Base-by-base conservation (phyloP, 1,140 invertebrate species). In the Polypedilum pembai region DNA sequence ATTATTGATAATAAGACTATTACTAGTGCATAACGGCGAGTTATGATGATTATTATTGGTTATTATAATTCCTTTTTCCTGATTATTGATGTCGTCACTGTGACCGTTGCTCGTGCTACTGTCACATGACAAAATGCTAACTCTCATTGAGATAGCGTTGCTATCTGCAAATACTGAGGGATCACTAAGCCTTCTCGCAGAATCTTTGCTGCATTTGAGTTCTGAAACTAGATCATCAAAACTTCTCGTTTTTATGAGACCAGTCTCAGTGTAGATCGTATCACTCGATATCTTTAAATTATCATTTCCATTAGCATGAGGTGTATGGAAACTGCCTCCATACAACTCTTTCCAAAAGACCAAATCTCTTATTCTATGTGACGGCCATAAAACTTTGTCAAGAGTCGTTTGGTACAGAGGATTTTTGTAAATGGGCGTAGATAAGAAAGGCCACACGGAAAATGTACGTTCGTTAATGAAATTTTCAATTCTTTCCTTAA, bases 361-460 rank as follows among this genome's bases (percentile, higher is more conserved):
- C 79, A 97, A 85, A 79, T 92, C 89, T 75, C 93, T 87, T 66
- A 95, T 89, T 82, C 92, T 91, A 81, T 88, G 93, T 78, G 90
- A 90, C 69, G 94, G 93, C 88, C 91, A 93, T 78, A 96, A 85
- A 77, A 95, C 92, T 82, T 85, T 84, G 75, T 85, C 84, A 75
- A 79, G 80, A 75, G 81, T 82, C 75, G 85, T 84, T 65, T 88
- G 85, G 83, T 95, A 97, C 12, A 97, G 85, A 82, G 93, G 92
- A 88, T 98, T 98, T 77, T 87, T 85, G 83, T 95, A 96, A 75
- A 89, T 87, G 65, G 85, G 88, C 77, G 86, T 90, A 80, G 85
- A 88, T 69, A 98, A 85, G 82, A 95, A 91, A 75, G 88, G 88
- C 95, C 95, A 98, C 40, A 97, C 90, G 7, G 92, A 94, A 80